Evolutionary conservation across 2,888 invertebrate species (phyloP).

Genomic region (Nephrotoma flavescens): DNA sequence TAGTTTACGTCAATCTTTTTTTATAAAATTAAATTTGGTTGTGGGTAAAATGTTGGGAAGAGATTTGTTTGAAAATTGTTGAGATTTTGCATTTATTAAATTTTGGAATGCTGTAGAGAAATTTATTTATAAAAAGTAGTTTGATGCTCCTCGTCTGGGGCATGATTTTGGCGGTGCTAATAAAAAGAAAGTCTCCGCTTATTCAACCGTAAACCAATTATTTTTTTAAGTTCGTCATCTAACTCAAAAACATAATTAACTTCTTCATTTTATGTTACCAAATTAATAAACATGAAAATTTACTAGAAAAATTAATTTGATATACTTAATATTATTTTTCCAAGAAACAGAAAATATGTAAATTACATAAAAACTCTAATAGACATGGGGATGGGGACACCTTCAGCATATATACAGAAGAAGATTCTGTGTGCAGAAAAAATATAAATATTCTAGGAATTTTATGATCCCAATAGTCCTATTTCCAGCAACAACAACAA

Average conservation of each 20-base stretch:
- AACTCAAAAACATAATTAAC: background rate
- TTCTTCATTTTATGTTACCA: background rate
- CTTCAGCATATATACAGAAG: background rate
- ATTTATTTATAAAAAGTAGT: no score
- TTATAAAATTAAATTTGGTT: no score
- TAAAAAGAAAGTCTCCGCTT: no score
- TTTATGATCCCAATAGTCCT: background rate
- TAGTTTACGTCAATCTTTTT: no score
- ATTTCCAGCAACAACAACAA: background rate
- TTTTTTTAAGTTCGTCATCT: no score
- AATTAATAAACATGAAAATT: background rate
- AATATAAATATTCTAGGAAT: background rate
- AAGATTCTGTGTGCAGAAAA: background rate
- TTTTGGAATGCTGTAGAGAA: no score
- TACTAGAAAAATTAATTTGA: background rate
- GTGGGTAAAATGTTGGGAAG: no score
- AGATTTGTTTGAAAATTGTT: no score
- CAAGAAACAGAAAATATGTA: background rate
- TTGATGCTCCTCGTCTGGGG: no score
- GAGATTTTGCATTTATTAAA: no score
- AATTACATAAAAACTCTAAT: background rate
- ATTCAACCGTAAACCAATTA: no score
- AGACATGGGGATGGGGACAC: background rate
- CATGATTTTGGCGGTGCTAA: no score
- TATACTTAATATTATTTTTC: background rate